Evolutionary conservation across 2,888 invertebrate genomes (phyloP).

Genomic region (Ennomos erosarius): DNA sequence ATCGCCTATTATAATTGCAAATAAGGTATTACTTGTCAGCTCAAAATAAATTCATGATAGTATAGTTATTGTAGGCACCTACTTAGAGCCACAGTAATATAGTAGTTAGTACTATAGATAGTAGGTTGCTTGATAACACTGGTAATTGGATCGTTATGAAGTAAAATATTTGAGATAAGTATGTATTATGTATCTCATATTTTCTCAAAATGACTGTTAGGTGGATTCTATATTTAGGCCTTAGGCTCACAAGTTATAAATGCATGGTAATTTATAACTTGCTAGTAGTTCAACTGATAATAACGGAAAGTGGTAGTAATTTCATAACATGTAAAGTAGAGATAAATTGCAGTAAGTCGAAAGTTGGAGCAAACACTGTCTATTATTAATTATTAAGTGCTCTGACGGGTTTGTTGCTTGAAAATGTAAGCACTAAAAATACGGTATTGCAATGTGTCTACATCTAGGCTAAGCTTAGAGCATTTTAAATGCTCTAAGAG

Average conservation of each 20-base stretch:
- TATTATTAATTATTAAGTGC: too few species aligned
- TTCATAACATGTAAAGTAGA: slow-evolving; percentile 13
- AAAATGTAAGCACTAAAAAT: too few species aligned
- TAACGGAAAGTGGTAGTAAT: slow-evolving; percentile 43
- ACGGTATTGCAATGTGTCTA: too few species aligned
- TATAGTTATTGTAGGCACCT: slow-evolving; percentile 1
- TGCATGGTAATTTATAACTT: too few species aligned
- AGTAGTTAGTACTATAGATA: neutral
- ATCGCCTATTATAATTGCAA: slow-evolving; percentile 50
- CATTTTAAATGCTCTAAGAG: too few species aligned
- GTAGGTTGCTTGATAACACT: neutral
- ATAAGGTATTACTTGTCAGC: slow-evolving; percentile 32
- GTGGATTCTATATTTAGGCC: slow-evolving; percentile 21
- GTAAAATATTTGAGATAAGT: neutral
- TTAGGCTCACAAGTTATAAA: slow-evolving; percentile 36
- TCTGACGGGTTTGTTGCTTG: too few species aligned
- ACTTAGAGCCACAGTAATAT: too few species aligned
- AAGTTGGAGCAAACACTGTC: slow-evolving; percentile 20
- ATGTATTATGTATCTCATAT: slow-evolving; percentile 17
- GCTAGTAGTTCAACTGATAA: slow-evolving; percentile 47
- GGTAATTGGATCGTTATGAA: neutral
- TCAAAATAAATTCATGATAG: slow-evolving; percentile 16
- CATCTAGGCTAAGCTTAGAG: too few species aligned
- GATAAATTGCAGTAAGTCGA: slow-evolving; percentile 15
- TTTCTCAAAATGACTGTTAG: slow-evolving; percentile 18